Evolutionary conservation across 1,140 invertebrate species (phyloP).

Genomic region (Calycopis cecrops): DNA sequence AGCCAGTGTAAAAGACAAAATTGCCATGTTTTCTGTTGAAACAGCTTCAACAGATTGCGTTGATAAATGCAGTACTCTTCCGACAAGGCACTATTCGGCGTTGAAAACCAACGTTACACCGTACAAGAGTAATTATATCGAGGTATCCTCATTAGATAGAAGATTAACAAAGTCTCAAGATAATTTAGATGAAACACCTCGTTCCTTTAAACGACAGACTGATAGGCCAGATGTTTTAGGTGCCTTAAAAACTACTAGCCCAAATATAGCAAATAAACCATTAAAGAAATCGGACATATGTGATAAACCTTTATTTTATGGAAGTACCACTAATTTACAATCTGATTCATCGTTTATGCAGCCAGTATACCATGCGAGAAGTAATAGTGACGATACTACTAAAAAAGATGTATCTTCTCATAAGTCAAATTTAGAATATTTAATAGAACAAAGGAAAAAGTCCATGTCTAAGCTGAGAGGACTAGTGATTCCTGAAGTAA

Average conservation of each 20-base stretch:
- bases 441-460: constrained; percentile 87
- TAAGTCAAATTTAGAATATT: constrained; percentile 77
- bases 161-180: constrained; percentile 66
- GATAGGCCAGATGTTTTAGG: constrained; percentile 63
- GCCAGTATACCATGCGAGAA: constrained; percentile 51
- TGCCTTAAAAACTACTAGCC: constrained; percentile 41
- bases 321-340: constrained; percentile 58
- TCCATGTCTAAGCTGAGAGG: constrained; percentile 89
- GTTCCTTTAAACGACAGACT: constrained; percentile 49
- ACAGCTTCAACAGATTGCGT: constrained; percentile 65
- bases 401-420: constrained; percentile 61
- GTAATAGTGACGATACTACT: constrained; percentile 64
- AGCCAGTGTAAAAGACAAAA: constrained; percentile 89
- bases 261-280: constrained; percentile 33
- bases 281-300: constrained; percentile 35
- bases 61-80: constrained; percentile 70
- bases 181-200: constrained; percentile 62
- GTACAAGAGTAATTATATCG: constrained; percentile 47
- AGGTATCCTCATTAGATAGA: constrained; percentile 58
- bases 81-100: constrained; percentile 53
- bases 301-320: constrained; percentile 62
- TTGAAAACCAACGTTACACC: constrained; percentile 47
- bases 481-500: constrained; percentile 88
- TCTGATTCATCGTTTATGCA: constrained; percentile 43
- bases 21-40: constrained; percentile 87